phyloP scores from a whole-genome alignment of 2,797 vertebrate species.

The Dicrostonyx torquatus region DNA sequence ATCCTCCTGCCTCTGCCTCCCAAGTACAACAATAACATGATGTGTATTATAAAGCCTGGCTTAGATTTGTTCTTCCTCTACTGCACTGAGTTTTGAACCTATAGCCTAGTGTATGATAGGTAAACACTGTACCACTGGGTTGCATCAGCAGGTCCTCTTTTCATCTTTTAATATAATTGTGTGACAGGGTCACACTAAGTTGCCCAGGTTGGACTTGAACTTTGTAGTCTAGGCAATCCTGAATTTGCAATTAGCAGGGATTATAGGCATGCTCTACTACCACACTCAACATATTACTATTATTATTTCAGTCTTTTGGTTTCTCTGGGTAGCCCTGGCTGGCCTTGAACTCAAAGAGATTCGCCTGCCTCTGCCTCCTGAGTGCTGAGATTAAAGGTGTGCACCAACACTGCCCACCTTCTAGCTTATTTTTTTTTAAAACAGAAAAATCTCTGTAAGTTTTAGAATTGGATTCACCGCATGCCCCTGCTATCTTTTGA shows the following conservation, averaged over 20 bases:
- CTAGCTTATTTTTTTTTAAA: neutral
- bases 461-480: neutral
- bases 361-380: neutral
- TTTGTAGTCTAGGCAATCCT: neutral
- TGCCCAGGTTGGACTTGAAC: neutral
- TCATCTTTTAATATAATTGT: neutral
- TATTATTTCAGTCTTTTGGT: neutral
- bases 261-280: neutral
- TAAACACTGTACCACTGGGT: neutral
- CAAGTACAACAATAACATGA: neutral
- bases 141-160: neutral
- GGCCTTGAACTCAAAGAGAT: neutral
- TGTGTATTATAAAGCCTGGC: neutral
- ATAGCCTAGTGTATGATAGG: neutral
- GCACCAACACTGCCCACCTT: neutral
- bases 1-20: neutral
- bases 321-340: neutral
- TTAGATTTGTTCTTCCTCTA: neutral
- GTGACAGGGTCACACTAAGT: neutral
- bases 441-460: slow-evolving; percentile 46
- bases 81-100: neutral
- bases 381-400: neutral
- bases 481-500: neutral
- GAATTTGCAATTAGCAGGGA: neutral
- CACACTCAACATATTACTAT: neutral